Base-by-base conservation (phyloP, 1,140 invertebrate genomes). In the Bombus waltoni region DNA sequence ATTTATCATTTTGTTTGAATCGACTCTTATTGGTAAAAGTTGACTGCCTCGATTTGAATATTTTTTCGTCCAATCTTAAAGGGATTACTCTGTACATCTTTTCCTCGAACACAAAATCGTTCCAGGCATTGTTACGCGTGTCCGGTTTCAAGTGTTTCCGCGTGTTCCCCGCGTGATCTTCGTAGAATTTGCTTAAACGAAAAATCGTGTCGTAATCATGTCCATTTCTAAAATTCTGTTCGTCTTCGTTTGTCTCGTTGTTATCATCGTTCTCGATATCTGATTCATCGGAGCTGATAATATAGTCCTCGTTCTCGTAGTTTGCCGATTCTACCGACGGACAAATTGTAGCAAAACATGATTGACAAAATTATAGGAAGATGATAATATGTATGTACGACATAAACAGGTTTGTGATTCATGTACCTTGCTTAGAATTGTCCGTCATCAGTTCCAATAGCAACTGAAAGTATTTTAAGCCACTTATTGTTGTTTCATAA, bases 51-150 rank as follows among this genome's bases (percentile, higher is more conserved):
- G 13, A 38, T 72, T 73, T 40, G 1, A 59, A 47, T 47, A 65
- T 22, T 13, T 53, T 47, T 18, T 73, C 28, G 22, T 87, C 70
- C 3, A 76, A 13, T 32, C 44, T 76, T n/a, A 91, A 66, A 5
- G 53, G 79, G 40, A 91, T 87, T 3, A 88, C 84, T 57, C 89
- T 86, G 66, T 89, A 87, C 87, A 91, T 89, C 25, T 82, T 91
- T 1, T 75, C 32, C 4, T 78, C n/a, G 32, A 83, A 77, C 13
- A 53, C 35, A 11, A 73, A 28, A 18, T n/a, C 38, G 0, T 25
- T 65, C 3, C 32, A 44, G 22, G 2, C 22, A 15, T 65, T 22
- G 2, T 53, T 13, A 8, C 1, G 32, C 0, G 18, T 5, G 0
- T 5, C 25, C 13, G 15, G 9, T 13, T 66, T 40, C 47, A 53